These are phyloP conservation scores for Euwallacea similis DNA, from an alignment of 1,140 invertebrate genomes.

Conservation along the genomic window DNA sequence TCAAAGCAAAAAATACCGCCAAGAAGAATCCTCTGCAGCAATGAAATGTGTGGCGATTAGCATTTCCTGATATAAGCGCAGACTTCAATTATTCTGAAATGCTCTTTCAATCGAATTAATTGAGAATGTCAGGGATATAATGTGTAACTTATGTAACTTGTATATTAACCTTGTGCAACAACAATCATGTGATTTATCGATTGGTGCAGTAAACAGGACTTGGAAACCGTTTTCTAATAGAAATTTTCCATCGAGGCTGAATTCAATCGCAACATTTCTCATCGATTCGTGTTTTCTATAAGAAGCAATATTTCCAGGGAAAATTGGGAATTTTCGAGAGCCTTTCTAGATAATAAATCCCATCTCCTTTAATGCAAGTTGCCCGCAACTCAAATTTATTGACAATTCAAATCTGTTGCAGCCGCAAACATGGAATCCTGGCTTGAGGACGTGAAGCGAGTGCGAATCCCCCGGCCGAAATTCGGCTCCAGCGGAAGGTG, in stretches of 20 bases:
- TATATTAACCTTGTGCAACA: too few species aligned
- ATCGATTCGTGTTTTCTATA: background rate
- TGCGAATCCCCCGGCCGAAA: constrained; percentile 80
- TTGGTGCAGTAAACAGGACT: too few species aligned
- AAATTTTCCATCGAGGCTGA: background rate
- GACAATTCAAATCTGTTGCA: background rate
- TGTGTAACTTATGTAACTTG: too few species aligned
- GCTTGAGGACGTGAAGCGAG: constrained; percentile 78
- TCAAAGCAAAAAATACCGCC: too few species aligned
- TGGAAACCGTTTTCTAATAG: too few species aligned
- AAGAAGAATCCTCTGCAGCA: too few species aligned
- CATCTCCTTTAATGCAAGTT: background rate
- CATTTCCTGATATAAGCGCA: too few species aligned
- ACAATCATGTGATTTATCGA: too few species aligned
- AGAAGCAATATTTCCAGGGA: background rate
- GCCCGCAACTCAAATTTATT: background rate
- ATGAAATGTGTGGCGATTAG: too few species aligned
- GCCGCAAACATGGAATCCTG: constrained; percentile 71
- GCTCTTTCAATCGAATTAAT: too few species aligned
- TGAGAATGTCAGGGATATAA: too few species aligned
- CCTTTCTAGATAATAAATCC: background rate
- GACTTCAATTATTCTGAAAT: too few species aligned
- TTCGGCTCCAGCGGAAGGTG: constrained; percentile 61
- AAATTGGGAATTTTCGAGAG: background rate
- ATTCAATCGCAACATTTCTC: background rate